These are phyloP conservation scores for Diplazon laetatorius DNA, from an alignment of 2,888 invertebrate genomes.

Conservation along the genomic window DNA sequence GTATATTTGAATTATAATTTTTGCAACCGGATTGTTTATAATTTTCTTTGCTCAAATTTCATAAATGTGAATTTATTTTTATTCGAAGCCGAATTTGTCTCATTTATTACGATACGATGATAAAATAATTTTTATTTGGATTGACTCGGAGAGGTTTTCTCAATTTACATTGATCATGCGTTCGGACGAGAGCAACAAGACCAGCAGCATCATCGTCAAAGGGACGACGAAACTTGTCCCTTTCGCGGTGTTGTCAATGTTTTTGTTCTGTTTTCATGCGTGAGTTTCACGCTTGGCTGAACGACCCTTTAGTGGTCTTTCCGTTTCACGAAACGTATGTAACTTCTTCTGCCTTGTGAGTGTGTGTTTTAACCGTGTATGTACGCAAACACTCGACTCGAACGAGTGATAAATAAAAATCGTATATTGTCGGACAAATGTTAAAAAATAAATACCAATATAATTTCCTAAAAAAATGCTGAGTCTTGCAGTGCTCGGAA, in stretches of 20 bases:
- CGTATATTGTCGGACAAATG: neutral
- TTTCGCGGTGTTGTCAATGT: constrained; percentile 49
- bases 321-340: constrained; percentile 77
- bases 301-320: constrained; percentile 74
- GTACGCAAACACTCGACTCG: constrained; percentile 59
- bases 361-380: too few relatives aligned
- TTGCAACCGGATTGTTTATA: too few relatives aligned
- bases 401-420: neutral
- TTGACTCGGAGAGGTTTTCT: constrained; percentile 30
- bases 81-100: too few relatives aligned
- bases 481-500: too few relatives aligned
- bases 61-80: too few relatives aligned
- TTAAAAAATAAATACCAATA: too few relatives aligned
- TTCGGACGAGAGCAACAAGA: neutral
- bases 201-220: constrained; percentile 55
- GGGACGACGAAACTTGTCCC: constrained; percentile 46
- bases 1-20: too few relatives aligned
- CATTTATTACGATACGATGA: too few relatives aligned
- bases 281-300: constrained; percentile 73
- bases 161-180: constrained; percentile 19
- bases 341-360: constrained; percentile 55
- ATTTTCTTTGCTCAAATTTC: too few relatives aligned
- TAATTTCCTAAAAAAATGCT: too few relatives aligned
- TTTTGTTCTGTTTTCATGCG: constrained; percentile 59
- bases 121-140: neutral